Base-by-base conservation (phyloP, 2,113 vertebrate genomes). In the Myotis yumanensis region DNA sequence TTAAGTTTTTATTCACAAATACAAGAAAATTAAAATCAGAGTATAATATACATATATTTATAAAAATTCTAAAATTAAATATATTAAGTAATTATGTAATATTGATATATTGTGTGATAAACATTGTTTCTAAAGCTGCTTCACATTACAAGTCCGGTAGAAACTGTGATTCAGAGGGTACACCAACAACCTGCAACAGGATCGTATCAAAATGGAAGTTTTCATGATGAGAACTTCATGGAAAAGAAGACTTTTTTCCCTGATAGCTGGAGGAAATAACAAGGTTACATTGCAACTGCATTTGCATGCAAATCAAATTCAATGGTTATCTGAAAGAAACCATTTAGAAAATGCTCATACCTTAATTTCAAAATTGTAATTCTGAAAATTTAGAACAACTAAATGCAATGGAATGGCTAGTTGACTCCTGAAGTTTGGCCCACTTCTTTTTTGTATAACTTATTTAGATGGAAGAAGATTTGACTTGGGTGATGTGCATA, bases 91-190 rank as follows among this genome's bases (percentile, higher is more conserved):
- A 64, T 95, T 89, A 54, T 48, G 93, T 76, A 96, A 86, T 48
- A 91, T 90, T 97, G 40, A 91, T 97, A 92, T 91, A 91, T 91
- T 96, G 46, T 88, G 84, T 94, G 90, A 91, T 96, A 91, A 97
- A 95, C 75, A 91, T 68, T 96, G 83, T 90, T 97, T 97, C 93
- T 79, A 93, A 97, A 93, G 83, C 96, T 97, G 96, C 96, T 98
- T 97, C 90, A 96, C 97, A 97, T 97, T 97, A 97, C 57, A 96
- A 92, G 92, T 96, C 91, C 85, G 69, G 1, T 46, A 69, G 77
- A 82, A 95, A 83, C 80, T 86, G 80, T 66, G 43, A 93, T 96
- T 62, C 93, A 90, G 59, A 80, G 62, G 92, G 83, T 87, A 86
- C 79, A 89, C 14, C 89, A 97, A 95, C 20, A 66, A 43, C 66